Percentiles rank a stretch among this genome's conserved stretches.
Evolutionary conservation across 1,140 invertebrate species (phyloP).

Genomic region (Thrips palmi): DNA sequence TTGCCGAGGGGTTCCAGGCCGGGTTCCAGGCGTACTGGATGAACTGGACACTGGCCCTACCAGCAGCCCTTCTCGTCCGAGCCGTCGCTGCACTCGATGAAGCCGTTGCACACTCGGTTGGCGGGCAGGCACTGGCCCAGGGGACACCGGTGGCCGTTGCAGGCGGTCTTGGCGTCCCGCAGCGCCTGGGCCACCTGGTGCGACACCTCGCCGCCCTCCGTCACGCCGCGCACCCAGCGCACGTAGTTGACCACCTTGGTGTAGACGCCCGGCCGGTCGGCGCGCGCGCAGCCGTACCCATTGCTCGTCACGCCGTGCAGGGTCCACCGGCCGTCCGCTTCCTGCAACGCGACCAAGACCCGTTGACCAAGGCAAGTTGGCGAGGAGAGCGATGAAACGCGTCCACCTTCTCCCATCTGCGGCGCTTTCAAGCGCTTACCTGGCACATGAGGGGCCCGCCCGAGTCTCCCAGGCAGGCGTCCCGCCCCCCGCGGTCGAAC

Average conservation of each 20-base stretch:
- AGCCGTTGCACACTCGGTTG: constrained; percentile 52
- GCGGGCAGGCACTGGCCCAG: constrained; percentile 53
- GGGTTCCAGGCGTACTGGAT: too few species aligned
- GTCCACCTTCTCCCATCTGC: too few species aligned
- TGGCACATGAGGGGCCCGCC: constrained; percentile 66
- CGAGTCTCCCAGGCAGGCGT: constrained; percentile 80
- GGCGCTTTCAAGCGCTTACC: too few species aligned
- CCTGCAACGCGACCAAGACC: constrained; percentile 17
- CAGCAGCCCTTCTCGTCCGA: constrained; percentile 40
- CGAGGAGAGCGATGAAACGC: too few species aligned
- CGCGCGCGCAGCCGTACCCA: constrained; percentile 69
- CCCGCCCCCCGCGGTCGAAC: constrained; percentile 43
- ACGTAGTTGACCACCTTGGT: constrained; percentile 67
- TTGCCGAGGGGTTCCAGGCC: too few species aligned
- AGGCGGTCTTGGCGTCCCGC: constrained; percentile 17
- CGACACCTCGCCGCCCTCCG: constrained; percentile 12
- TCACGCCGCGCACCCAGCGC: constrained; percentile 44
- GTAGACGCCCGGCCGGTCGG: constrained; percentile 70
- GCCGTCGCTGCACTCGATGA: constrained; percentile 53
- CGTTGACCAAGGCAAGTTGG: too few species aligned
- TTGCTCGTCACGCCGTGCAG: constrained; percentile 63
- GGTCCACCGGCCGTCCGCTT: constrained; percentile 35
- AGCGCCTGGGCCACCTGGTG: background rate
- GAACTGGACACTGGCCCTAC: too few species aligned
- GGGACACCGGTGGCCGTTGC: constrained; percentile 50